Evolutionary conservation across 2,888 invertebrate genomes (phyloP).

Genomic region (Chloroclysta siterata): DNA sequence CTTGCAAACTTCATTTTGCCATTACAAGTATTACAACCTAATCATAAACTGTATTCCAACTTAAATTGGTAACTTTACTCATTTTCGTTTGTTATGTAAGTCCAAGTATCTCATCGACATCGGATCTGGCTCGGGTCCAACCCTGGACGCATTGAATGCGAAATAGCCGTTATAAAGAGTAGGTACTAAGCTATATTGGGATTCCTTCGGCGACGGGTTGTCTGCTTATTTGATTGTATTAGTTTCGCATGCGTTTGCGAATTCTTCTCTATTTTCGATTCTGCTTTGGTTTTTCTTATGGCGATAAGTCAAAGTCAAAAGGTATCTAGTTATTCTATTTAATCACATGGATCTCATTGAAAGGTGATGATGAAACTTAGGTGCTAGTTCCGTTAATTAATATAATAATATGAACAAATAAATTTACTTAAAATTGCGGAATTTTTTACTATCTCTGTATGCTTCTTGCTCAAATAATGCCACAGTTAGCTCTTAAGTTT

Average conservation of each 20-base stretch:
- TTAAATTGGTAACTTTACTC: not conserved
- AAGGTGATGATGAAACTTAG: too few species aligned
- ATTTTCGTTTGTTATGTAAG: slow-evolving; percentile 1
- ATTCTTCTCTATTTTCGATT: not conserved
- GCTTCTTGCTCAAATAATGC: too few species aligned
- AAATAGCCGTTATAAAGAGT: slow-evolving; percentile 68
- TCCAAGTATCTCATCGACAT: slow-evolving; percentile 17
- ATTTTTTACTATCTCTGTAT: too few species aligned
- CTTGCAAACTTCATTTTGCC: not conserved
- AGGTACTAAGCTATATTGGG: slow-evolving; percentile 71
- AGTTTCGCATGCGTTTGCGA: not conserved
- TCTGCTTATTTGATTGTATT: slow-evolving; percentile 51
- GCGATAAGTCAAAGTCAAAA: too few species aligned
- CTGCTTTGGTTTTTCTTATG: not conserved
- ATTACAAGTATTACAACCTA: not conserved
- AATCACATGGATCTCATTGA: too few species aligned
- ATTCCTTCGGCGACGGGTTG: slow-evolving; percentile 64
- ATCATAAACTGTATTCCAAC: not conserved
- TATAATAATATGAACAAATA: too few species aligned
- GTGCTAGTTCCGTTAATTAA: too few species aligned
- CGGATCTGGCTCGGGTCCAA: slow-evolving; percentile 64
- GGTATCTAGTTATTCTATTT: too few species aligned
- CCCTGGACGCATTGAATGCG: slow-evolving; percentile 68
- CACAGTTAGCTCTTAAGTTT: too few species aligned
- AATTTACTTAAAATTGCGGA: too few species aligned